Evolutionary conservation across 2,797 vertebrate genomes (phyloP).

Genomic region (Neosilurus hyrtlii): DNA sequence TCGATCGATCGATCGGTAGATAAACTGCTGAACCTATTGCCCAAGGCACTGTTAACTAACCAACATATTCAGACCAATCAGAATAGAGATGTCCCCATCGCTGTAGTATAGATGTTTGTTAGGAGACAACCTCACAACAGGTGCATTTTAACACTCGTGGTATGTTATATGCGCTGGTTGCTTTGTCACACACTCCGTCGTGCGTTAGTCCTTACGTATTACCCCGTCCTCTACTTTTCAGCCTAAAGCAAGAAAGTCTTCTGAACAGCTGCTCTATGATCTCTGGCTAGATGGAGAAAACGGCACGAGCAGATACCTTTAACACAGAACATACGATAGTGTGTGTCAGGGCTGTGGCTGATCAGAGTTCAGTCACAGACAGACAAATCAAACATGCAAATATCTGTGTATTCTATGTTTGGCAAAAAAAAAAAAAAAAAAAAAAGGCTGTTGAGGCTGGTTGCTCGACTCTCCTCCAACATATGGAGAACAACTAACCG

Average conservation of each 20-base stretch:
- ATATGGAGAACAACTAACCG: too few species aligned
- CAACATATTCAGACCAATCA: background rate
- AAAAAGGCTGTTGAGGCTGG: too few species aligned
- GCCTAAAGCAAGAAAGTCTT: background rate
- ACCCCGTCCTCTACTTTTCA: background rate
- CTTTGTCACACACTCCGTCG: background rate
- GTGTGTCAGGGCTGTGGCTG: background rate
- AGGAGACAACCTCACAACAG: too few species aligned
- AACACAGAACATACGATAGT: background rate
- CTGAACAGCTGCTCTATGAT: background rate
- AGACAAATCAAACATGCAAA: background rate
- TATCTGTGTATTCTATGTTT: background rate
- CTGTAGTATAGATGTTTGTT: too few species aligned
- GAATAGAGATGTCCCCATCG: background rate
- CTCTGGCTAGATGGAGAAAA: background rate
- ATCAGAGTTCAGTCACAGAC: background rate
- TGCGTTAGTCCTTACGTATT: background rate
- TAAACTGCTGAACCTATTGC: background rate
- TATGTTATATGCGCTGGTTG: too few species aligned
- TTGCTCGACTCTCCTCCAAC: background rate
- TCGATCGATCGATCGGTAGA: background rate
- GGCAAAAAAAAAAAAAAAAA: background rate
- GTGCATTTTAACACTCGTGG: background rate
- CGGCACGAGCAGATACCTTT: background rate
- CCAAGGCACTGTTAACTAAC: background rate